Conservation (phyloP, 1,140 invertebrate species). For the Diprion similis region DNA sequence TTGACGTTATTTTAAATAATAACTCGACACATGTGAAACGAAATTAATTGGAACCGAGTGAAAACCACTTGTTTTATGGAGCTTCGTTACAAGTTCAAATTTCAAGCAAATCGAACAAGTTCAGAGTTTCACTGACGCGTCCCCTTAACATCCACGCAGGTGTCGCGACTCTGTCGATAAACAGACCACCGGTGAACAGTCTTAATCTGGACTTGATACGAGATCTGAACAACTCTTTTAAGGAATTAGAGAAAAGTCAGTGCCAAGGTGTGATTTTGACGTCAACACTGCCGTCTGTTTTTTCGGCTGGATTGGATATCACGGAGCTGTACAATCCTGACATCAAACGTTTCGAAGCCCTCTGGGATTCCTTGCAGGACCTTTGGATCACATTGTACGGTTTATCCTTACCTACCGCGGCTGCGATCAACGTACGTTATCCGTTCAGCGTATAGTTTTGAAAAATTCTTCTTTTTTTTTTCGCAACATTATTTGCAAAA, state of each 20-base stretch:
- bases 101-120: too few species aligned
- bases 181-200: conserved; percentile 81
- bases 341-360: conserved; percentile 67
- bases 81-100: too few species aligned
- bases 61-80: too few species aligned
- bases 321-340: conserved; percentile 83
- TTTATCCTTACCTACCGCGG: conserved; percentile 71
- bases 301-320: conserved; percentile 80
- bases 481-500: too few species aligned
- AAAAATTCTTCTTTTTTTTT: conserved; percentile 7
- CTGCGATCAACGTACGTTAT: conserved; percentile 75
- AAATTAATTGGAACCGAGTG: too few species aligned
- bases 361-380: conserved; percentile 77
- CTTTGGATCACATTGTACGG: conserved; percentile 77
- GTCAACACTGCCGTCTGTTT: conserved; percentile 68
- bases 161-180: conserved; percentile 76
- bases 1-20: too few species aligned
- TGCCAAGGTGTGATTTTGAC: conserved; percentile 27
- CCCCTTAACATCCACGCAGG: too few species aligned
- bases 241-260: conserved; percentile 73
- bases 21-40: too few species aligned
- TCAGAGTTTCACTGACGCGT: too few species aligned
- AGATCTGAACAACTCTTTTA: conserved; percentile 70
- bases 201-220: conserved; percentile 78
- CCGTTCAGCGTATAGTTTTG: neutral